Evolutionary conservation across 2,888 invertebrate genomes (phyloP), one percentile per base, ranked within the genome.

Genomic region (Nyleta sp.): DNA sequence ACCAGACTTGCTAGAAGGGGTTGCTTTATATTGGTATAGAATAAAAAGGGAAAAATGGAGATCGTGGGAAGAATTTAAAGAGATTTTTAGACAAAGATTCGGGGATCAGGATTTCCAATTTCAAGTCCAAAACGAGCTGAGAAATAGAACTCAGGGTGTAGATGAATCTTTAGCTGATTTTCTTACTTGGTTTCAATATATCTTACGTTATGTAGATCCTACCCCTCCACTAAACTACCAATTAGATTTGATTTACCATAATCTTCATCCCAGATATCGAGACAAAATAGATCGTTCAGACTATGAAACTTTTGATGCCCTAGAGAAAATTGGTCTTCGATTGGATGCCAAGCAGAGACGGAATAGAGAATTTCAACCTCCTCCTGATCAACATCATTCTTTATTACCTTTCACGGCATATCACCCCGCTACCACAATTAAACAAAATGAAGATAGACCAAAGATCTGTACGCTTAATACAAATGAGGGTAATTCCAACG

Each of bases 21-120:
- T 52, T 4, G 65, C 53, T 3, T 6, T 40, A 4, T 24, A 33
- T 4, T 67, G 67, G 67, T 13, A 38, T 0, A 15, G 67, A 7
- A 13, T 24, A 10, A 13, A 55, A 8, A 38, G 17, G 2, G 10
- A 42, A 1, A 10, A 15, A 17, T 67, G 64, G 64, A 3, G 10
- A 2, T 35, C 40, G 1, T 65, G 65, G 65, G 52, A 38, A 6
- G 53, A 52, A 4, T 65, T 65, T 7, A 10, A 22, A 6, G 17
- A 2, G 2, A n/a, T 5, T 3, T 55, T 55, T 13, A 10, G 53
- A 7, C n/a, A 5, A 15, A 2, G 38, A 0, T 55, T 11, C 22
- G 53, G 38, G 5, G 38, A 55, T 17, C 15, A 42, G 6, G 17
- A 40, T 28, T 42, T 31, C 1, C 38, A 65, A n/a, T 4, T 52